Evolutionary conservation across 2,888 invertebrate species (phyloP).

Genomic region (Microchrysa polita): DNA sequence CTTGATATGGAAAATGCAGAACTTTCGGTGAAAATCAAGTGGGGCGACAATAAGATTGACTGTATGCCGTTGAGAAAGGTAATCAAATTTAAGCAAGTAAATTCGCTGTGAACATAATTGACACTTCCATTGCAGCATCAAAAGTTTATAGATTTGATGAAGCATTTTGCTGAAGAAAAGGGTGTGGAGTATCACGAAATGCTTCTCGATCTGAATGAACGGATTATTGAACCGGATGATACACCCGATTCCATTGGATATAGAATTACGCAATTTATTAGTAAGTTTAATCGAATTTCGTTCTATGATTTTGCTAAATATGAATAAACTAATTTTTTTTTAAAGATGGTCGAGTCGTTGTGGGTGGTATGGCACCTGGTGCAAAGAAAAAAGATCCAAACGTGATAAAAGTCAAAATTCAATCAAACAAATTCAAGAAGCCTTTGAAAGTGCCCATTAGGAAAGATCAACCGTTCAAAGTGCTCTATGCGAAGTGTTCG

Average conservation of each 20-base stretch:
- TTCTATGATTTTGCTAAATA: not conserved
- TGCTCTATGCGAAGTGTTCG: slow-evolving; percentile 58
- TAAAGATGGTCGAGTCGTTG: slow-evolving; percentile 24
- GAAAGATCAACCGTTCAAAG: slow-evolving; percentile 56
- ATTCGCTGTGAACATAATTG: not conserved
- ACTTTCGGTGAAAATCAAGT: slow-evolving; percentile 54
- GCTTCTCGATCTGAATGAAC: slow-evolving; percentile 56
- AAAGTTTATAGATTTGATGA: slow-evolving; percentile 57
- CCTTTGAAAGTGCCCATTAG: slow-evolving; percentile 56
- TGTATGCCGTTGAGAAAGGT: slow-evolving; percentile 55
- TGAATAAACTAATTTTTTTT: not conserved
- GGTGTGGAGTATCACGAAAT: slow-evolving; percentile 53
- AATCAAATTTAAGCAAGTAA: not conserved
- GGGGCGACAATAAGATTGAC: slow-evolving; percentile 57
- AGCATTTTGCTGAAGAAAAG: slow-evolving; percentile 57
- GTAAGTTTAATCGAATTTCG: slow-evolving; percentile 52
- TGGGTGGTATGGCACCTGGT: not conserved
- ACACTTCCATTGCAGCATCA: slow-evolving; percentile 53
- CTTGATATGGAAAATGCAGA: slow-evolving; percentile 57
- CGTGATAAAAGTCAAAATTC: slow-evolving; percentile 58
- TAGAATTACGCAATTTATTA: slow-evolving; percentile 57
- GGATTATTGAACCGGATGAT: slow-evolving; percentile 55
- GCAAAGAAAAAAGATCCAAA: slow-evolving; percentile 48
- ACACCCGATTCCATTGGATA: slow-evolving; percentile 58
- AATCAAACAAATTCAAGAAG: slow-evolving; percentile 57